Evolutionary conservation across 2,888 invertebrate species (phyloP).

Genomic region (Tyria jacobaeae): DNA sequence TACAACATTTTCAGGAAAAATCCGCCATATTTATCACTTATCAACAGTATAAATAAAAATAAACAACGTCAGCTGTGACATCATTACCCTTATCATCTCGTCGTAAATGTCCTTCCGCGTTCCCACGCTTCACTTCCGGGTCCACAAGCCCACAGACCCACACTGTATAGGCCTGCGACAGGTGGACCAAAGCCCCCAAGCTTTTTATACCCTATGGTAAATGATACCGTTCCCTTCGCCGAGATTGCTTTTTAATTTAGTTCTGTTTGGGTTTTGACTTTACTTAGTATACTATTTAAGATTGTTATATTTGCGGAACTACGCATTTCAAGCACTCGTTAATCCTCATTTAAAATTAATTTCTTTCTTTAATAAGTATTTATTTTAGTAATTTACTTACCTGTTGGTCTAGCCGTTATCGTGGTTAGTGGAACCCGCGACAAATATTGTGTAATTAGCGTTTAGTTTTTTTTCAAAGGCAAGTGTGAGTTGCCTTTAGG

Average conservation of each 20-base stretch:
- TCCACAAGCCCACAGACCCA: conserved; percentile 22
- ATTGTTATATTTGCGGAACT: not conserved
- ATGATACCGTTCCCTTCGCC: conserved; percentile 16
- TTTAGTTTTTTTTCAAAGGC: too few species aligned
- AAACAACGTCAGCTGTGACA: conserved; percentile 35
- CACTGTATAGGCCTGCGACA: conserved; percentile 11
- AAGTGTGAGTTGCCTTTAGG: too few species aligned
- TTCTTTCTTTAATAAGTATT: too few species aligned
- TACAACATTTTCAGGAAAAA: not conserved
- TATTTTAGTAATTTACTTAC: too few species aligned
- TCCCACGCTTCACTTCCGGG: conserved; percentile 65
- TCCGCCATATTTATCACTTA: not conserved
- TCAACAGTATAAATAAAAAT: not conserved
- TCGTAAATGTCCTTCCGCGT: conserved; percentile 39
- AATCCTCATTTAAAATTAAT: too few species aligned
- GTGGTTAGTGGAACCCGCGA: too few species aligned
- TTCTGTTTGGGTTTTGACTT: conserved; percentile 3
- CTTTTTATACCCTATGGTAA: conserved; percentile 19
- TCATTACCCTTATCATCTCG: conserved; percentile 16
- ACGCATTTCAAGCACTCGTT: too few species aligned
- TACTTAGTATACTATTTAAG: not conserved
- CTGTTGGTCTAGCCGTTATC: too few species aligned
- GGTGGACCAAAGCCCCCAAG: conserved; percentile 13
- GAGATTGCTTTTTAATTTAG: conserved; percentile 11
- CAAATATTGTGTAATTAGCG: too few species aligned